Evolutionary conservation across 2,113 vertebrate genomes (phyloP).

Genomic region (Struthidea cinerea): DNA sequence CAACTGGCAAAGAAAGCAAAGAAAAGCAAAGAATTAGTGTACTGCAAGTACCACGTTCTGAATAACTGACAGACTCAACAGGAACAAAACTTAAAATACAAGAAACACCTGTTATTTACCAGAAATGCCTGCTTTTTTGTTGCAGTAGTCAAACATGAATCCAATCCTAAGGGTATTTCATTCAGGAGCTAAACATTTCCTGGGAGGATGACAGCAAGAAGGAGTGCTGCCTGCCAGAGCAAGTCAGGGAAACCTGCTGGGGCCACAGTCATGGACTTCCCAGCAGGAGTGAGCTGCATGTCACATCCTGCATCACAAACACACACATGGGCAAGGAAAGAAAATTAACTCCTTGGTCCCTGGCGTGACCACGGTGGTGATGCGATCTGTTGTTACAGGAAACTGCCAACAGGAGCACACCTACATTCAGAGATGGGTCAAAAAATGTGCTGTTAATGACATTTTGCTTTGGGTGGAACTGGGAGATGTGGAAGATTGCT

Average conservation of each 20-base stretch:
- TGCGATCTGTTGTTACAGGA: neutral
- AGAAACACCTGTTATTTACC: neutral
- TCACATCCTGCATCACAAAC: neutral
- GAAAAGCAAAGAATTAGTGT: neutral
- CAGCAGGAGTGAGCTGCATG: neutral
- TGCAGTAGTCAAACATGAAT: neutral
- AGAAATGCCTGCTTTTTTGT: neutral
- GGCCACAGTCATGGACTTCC: neutral
- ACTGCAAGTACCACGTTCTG: neutral
- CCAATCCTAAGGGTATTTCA: neutral
- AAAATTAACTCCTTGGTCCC: neutral
- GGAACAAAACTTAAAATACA: neutral
- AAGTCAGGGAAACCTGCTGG: neutral
- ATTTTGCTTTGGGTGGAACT: neutral
- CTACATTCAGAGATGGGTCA: fast-evolving
- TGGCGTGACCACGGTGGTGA: fast-evolving
- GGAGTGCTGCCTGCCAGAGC: neutral
- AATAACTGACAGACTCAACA: neutral
- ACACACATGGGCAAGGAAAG: neutral
- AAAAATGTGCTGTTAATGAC: neutral
- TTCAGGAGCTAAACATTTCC: neutral
- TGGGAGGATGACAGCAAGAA: neutral
- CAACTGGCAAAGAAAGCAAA: no score
- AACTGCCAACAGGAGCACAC: neutral
- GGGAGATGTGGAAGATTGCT: neutral